Evolutionary conservation across 2,113 vertebrate species (phyloP).

Genomic region (Festucalex cinctus): DNA sequence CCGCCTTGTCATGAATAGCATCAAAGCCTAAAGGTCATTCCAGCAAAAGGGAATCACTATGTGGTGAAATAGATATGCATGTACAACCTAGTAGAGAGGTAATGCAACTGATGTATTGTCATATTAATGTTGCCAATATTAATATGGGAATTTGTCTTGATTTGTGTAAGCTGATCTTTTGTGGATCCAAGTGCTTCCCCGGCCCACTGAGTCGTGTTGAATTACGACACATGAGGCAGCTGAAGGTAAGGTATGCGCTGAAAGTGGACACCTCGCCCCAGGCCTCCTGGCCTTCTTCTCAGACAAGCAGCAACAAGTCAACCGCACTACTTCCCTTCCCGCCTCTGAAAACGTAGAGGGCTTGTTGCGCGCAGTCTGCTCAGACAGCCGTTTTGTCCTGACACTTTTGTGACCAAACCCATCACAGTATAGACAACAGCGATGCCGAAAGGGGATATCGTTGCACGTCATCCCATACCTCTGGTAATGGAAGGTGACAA

Average conservation of each 20-base stretch:
- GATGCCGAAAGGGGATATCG: conserved; percentile 47
- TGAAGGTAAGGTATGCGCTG: conserved; percentile 75
- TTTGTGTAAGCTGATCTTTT: conserved; percentile 57
- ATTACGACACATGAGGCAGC: conserved; percentile 73
- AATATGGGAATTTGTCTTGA: conserved; percentile 64
- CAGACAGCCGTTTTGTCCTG: conserved; percentile 32
- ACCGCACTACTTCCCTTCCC: conserved; percentile 44
- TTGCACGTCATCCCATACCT: conserved; percentile 31
- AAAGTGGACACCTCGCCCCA: conserved; percentile 74
- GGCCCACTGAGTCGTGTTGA: conserved; percentile 65
- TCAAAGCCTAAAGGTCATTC: conserved; percentile 32
- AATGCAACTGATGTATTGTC: conserved; percentile 48
- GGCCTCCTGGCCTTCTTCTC: conserved; percentile 69
- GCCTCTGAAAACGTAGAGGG: conserved; percentile 49
- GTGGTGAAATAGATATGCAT: conserved; percentile 36
- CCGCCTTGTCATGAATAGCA: conserved; percentile 25
- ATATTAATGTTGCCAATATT: conserved; percentile 53
- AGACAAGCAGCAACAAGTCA: conserved; percentile 66
- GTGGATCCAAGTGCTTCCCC: conserved; percentile 55
- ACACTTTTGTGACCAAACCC: conserved; percentile 41
- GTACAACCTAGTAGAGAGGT: conserved; percentile 22
- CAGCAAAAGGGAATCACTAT: conserved; percentile 26
- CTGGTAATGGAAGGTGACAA: conserved; percentile 47
- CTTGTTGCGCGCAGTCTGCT: conserved; percentile 36
- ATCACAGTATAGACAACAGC: conserved; percentile 41